Conservation (phyloP, 2,113 vertebrate genomes). For the Bos indicus region DNA sequence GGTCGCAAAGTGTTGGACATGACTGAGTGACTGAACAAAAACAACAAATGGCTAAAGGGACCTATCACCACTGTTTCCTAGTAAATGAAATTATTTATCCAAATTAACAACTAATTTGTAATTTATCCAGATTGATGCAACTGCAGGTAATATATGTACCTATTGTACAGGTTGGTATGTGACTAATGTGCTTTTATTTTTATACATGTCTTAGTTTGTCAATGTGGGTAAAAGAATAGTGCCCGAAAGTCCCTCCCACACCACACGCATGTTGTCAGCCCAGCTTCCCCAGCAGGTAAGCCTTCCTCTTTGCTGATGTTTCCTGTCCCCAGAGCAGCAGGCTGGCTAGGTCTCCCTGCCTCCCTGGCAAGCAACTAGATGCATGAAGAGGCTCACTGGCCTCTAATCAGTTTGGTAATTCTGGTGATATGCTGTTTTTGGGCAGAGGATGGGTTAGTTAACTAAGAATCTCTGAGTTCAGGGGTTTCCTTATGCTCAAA, state of each 20-base stretch:
- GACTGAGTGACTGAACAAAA: background rate
- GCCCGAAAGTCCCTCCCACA: background rate
- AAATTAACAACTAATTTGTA: background rate
- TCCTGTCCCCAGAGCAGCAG: accelerated
- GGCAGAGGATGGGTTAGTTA: background rate
- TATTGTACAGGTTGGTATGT: background rate
- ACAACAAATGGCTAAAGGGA: background rate
- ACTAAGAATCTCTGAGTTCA: background rate
- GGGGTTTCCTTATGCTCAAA: background rate
- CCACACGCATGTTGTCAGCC: too few relatives aligned
- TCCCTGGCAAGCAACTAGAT: accelerated
- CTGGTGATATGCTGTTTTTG: background rate
- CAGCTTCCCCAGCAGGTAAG: background rate
- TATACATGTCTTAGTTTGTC: too few relatives aligned
- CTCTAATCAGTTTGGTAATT: background rate
- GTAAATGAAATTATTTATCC: background rate
- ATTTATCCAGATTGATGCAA: background rate
- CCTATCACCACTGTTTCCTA: background rate
- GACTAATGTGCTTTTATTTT: background rate
- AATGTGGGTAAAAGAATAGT: background rate
- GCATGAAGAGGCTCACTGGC: background rate
- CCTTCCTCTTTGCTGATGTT: background rate
- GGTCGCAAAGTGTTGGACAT: background rate
- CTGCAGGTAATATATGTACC: background rate
- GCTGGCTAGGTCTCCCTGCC: accelerated